Conservation (phyloP, 2,113 vertebrate genomes). For the western clawed frog (Xenopus tropicalis) region DNA sequence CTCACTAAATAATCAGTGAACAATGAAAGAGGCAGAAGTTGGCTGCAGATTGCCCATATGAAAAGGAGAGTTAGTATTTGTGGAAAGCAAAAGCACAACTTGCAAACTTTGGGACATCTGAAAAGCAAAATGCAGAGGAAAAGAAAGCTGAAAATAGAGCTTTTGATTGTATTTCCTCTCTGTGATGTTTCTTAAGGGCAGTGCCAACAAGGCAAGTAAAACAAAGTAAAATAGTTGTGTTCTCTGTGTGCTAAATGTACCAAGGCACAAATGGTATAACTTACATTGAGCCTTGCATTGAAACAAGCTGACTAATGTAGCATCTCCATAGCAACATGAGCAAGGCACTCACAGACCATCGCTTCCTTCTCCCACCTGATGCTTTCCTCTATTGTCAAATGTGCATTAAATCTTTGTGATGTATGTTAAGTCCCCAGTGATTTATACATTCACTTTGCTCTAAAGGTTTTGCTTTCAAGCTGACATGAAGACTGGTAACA, state of each 20-base stretch:
- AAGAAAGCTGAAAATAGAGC: not conserved
- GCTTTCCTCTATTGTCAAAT: constrained; percentile 27
- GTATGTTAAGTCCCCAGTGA: constrained; percentile 4
- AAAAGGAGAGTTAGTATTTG: not conserved
- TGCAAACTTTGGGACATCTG: not conserved
- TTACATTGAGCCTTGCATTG: not conserved
- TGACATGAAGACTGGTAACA: not conserved
- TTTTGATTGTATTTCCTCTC: not conserved
- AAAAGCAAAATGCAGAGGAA: not conserved
- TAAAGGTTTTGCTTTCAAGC: constrained; percentile 9
- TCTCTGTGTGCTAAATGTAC: constrained; percentile 40
- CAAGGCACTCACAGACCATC: constrained; percentile 3
- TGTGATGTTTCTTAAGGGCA: not conserved
- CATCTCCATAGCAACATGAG: constrained; percentile 26
- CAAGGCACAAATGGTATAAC: constrained; percentile 15
- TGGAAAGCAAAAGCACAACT: not conserved
- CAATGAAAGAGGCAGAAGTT: not conserved
- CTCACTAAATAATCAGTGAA: constrained; percentile 5
- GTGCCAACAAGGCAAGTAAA: not conserved
- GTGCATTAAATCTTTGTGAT: constrained; percentile 12
- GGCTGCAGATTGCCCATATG: not conserved
- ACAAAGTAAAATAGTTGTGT: constrained; percentile 13
- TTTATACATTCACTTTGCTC: constrained; percentile 23
- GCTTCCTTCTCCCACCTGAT: constrained; percentile 20
- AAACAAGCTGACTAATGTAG: constrained; percentile 25